Evolutionary conservation across 1,140 invertebrate genomes (phyloP).

Genomic region (Anastrepha obliqua): DNA sequence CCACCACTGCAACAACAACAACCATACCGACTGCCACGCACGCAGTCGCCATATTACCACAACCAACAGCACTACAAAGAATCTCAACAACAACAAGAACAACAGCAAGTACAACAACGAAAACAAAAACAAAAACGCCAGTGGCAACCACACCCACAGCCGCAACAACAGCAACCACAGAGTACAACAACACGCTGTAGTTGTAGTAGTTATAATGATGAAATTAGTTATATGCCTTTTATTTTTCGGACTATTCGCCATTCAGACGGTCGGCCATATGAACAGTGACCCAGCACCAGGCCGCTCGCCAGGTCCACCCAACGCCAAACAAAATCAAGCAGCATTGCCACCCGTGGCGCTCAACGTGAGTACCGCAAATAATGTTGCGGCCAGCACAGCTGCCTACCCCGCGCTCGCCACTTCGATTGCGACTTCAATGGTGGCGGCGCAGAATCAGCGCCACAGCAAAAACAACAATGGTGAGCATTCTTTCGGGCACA

Average conservation of each 20-base stretch:
- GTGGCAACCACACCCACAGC: not conserved
- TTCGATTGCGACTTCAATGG: not conserved
- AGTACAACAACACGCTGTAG: constrained; percentile 27
- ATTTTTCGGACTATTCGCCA: constrained; percentile 59
- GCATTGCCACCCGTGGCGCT: not conserved
- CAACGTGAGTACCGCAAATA: not conserved
- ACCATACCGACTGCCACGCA: not conserved
- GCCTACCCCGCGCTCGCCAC: not conserved
- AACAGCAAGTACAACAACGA: not conserved
- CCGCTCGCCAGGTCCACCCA: constrained; percentile 70
- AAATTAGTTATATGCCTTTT: constrained; percentile 61
- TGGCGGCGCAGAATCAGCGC: not conserved
- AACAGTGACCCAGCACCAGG: constrained; percentile 70
- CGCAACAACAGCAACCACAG: not conserved
- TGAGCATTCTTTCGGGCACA: not conserved
- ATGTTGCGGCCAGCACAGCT: not conserved
- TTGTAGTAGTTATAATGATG: constrained; percentile 59
- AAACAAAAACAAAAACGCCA: not conserved
- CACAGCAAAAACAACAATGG: not conserved
- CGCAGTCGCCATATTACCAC: constrained; percentile 6
- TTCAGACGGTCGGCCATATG: constrained; percentile 59
- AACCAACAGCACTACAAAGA: not conserved
- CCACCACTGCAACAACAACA: constrained; percentile 13
- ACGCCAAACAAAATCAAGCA: not conserved
- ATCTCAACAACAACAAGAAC: not conserved